Conservation (phyloP, 1,140 invertebrate genomes). For the Latrodectus geometricus region DNA sequence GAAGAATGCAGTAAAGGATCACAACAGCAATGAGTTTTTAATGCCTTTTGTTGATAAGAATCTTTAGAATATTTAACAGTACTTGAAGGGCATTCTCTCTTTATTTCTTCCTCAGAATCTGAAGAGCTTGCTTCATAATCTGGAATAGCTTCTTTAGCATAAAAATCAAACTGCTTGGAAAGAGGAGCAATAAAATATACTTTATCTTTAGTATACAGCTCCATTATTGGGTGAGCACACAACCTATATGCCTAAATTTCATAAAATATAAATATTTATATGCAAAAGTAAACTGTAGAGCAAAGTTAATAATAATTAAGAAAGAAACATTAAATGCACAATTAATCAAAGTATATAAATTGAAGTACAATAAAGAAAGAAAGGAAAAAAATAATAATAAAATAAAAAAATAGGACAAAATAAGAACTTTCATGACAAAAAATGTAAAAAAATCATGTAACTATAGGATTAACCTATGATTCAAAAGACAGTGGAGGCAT, state of each 20-base stretch:
- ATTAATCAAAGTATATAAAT: too few species aligned
- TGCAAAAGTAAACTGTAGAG: background rate
- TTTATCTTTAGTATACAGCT: conserved; percentile 68
- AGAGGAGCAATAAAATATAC: conserved; percentile 71
- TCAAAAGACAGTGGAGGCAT: too few species aligned
- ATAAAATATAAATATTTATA: background rate
- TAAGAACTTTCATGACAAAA: background rate
- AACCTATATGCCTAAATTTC: conserved; percentile 67
- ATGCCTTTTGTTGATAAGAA: background rate
- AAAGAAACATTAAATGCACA: too few species aligned
- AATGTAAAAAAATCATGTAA: too few species aligned
- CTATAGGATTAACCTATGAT: too few species aligned
- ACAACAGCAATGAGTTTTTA: conserved; percentile 13
- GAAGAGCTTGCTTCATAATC: conserved; percentile 9
- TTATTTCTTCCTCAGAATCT: conserved; percentile 21
- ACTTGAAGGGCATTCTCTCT: background rate
- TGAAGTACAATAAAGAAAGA: too few species aligned
- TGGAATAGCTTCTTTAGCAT: conserved; percentile 47
- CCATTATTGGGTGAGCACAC: conserved; percentile 71
- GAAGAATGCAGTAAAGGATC: conserved; percentile 33
- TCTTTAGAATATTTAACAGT: background rate
- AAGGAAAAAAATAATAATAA: too few species aligned
- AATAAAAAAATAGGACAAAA: too few species aligned
- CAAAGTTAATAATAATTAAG: too few species aligned
- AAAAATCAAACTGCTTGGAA: conserved; percentile 67